Conservation (phyloP, 1,140 invertebrate genomes). For the Venturia canescens region DNA sequence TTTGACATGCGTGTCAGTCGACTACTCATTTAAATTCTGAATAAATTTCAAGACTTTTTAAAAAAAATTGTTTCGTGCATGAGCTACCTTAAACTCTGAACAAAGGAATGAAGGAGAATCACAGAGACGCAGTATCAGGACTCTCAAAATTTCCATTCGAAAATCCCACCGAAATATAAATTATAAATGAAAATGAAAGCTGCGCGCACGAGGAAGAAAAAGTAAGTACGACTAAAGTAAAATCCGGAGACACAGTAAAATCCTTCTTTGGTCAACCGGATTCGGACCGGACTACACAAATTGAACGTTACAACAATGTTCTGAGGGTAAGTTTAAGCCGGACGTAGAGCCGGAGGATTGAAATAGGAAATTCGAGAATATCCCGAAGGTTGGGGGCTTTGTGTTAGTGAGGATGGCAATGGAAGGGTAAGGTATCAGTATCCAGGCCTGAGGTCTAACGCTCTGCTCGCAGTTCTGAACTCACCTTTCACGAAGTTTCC, state of each 20-base stretch:
- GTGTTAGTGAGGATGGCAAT: not conserved
- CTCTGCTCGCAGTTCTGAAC: conserved; percentile 48
- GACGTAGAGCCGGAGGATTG: not conserved
- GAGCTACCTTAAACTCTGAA: too few relatives aligned
- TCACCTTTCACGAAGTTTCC: conserved; percentile 24
- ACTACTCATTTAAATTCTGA: too few relatives aligned
- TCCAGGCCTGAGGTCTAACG: conserved; percentile 4
- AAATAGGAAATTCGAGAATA: conserved; percentile 4
- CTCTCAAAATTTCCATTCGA: too few relatives aligned
- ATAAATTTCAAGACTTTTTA: too few relatives aligned
- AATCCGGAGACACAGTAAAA: not conserved
- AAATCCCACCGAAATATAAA: too few relatives aligned
- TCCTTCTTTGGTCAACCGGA: not conserved
- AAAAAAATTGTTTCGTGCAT: too few relatives aligned
- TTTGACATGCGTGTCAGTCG: too few relatives aligned
- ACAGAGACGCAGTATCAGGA: too few relatives aligned
- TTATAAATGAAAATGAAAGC: too few relatives aligned
- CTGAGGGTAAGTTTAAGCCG: conserved; percentile 21
- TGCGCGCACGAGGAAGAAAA: too few relatives aligned
- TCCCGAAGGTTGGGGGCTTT: conserved; percentile 9
- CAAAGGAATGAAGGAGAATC: too few relatives aligned
- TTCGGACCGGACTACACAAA: not conserved
- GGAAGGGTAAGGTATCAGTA: conserved; percentile 3
- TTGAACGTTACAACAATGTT: conserved; percentile 16
- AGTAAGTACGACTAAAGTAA: too few relatives aligned